phyloP scores from a whole-genome alignment of 2,797 vertebrate species.

The Gephyroberyx darwinii region DNA sequence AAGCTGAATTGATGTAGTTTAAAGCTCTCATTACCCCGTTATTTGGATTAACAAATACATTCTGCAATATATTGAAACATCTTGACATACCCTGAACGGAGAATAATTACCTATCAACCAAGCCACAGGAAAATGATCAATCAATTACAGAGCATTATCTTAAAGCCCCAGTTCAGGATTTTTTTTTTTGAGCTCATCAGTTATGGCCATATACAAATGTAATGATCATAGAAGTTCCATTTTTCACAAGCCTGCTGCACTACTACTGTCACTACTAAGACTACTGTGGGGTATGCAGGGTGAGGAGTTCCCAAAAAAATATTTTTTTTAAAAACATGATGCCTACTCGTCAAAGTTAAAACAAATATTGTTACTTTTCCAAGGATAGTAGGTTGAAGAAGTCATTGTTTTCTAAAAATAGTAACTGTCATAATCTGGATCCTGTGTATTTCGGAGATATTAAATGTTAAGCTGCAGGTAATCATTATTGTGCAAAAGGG shows the following conservation, averaged over 20 bases:
- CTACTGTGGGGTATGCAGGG: too few species aligned
- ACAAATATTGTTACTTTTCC: too few species aligned
- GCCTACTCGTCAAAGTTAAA: too few species aligned
- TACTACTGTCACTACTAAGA: too few species aligned
- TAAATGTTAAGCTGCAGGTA: background rate
- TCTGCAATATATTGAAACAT: conserved; percentile 46
- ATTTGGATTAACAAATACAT: conserved; percentile 77
- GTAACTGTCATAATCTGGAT: too few species aligned
- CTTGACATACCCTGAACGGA: conserved; percentile 45
- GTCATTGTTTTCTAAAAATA: too few species aligned
- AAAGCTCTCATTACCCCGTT: conserved; percentile 73
- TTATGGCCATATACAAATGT: conserved; percentile 21
- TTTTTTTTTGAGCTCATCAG: conserved; percentile 30
- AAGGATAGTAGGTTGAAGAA: too few species aligned
- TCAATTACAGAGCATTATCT: conserved; percentile 43
- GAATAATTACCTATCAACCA: conserved; percentile 38
- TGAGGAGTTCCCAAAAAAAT: too few species aligned
- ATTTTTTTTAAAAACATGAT: too few species aligned
- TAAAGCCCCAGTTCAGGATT: background rate
- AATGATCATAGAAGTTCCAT: conserved; percentile 19
- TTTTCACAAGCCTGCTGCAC: background rate
- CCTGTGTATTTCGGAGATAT: too few species aligned
- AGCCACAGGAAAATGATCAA: conserved; percentile 42
- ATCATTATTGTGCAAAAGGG: too few species aligned
- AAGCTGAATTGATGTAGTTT: conserved; percentile 73